phyloP scores from a whole-genome alignment of 2,113 vertebrate genomes.

The Corapipo altera region DNA sequence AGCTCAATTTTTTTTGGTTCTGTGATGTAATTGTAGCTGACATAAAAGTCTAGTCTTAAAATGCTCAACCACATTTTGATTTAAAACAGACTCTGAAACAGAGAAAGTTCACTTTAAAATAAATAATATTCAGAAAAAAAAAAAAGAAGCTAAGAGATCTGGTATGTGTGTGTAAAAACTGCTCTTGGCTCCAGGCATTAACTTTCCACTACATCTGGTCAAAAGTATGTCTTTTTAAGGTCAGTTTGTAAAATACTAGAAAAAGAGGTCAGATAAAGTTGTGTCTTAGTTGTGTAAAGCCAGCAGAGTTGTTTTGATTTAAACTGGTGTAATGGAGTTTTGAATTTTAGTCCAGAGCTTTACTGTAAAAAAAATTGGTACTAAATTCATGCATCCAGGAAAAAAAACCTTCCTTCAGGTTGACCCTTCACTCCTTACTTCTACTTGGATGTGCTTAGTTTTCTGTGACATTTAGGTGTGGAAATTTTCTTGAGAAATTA shows the following conservation, averaged over 20 bases:
- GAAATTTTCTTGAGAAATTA: not conserved
- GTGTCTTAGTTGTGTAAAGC: not conserved
- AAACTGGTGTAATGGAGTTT: not conserved
- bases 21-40: not conserved
- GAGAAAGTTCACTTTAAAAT: not conserved
- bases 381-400: not conserved
- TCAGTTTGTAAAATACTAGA: not conserved
- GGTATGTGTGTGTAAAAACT: not conserved
- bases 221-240: not conserved
- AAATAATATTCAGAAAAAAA: not conserved
- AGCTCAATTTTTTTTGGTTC: not conserved
- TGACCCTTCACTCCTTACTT: not conserved
- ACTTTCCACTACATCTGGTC: not conserved
- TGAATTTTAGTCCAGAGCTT: not conserved
- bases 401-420: not conserved
- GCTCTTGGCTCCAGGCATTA: not conserved
- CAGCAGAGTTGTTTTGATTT: not conserved
- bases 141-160: not conserved
- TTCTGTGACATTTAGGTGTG: slow-evolving; percentile 5
- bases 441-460: not conserved
- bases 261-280: not conserved
- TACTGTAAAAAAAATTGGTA: not conserved
- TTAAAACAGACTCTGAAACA: not conserved
- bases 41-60: not conserved
- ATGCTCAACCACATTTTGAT: not conserved